phyloP scores from a whole-genome alignment of 2,113 vertebrate species.

The Rostratula benghalensis region DNA sequence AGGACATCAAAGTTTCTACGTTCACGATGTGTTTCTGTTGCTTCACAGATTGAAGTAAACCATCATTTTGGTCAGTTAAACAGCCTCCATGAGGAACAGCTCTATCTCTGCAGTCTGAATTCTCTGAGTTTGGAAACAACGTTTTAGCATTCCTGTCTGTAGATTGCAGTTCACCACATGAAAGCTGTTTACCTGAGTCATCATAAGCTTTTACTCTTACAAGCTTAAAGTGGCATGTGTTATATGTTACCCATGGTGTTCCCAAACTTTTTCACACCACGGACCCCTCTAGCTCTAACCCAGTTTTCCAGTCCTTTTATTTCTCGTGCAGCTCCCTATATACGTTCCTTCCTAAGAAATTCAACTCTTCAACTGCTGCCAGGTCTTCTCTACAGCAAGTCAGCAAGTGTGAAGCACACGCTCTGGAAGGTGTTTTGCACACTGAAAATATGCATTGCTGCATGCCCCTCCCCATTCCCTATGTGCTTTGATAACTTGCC shows the following conservation, averaged over 20 bases:
- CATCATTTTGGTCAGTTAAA: not conserved
- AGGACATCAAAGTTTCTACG: fast-evolving
- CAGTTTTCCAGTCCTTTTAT: not conserved
- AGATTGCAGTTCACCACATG: not conserved
- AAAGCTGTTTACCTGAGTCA: not conserved
- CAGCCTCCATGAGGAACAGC: not conserved
- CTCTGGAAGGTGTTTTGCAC: not conserved
- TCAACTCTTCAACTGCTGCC: not conserved
- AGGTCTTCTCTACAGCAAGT: not conserved
- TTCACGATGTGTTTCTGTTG: not conserved
- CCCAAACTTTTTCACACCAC: not conserved
- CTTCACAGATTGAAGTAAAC: not conserved
- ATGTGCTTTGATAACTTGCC: not conserved
- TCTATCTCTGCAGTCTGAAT: not conserved
- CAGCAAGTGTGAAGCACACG: not conserved
- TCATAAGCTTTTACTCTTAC: not conserved
- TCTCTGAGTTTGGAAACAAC: not conserved
- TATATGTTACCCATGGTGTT: not conserved
- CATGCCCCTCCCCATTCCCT: no score
- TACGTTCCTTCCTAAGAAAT: not conserved
- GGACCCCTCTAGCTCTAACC: not conserved
- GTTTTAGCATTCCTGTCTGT: not conserved
- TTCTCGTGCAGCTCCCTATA: not conserved
- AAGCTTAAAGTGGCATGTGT: not conserved
- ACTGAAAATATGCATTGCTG: not conserved